Conservation (phyloP, 2,888 invertebrate genomes). For the Eristalis tenax region DNA sequence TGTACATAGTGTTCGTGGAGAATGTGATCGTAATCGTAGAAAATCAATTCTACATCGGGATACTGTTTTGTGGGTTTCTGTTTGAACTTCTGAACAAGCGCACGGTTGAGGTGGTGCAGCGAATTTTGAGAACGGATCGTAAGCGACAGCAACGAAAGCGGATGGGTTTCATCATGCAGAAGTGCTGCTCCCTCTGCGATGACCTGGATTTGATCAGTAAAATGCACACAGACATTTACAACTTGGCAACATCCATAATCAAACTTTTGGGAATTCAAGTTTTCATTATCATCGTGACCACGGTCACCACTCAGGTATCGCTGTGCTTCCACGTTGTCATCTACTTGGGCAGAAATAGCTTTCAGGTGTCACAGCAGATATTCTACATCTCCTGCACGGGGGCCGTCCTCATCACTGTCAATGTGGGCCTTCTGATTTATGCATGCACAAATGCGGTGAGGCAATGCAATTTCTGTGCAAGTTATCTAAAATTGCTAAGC, state of each 20-base stretch:
- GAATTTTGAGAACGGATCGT: not conserved
- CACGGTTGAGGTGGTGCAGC: not conserved
- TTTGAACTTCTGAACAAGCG: slow-evolving; percentile 45
- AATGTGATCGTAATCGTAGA: slow-evolving; percentile 46
- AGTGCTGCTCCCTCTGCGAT: slow-evolving; percentile 10
- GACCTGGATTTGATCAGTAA: slow-evolving; percentile 36
- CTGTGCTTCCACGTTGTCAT: slow-evolving; percentile 24
- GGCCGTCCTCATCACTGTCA: not conserved
- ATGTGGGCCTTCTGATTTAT: slow-evolving; percentile 28
- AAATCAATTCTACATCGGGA: slow-evolving; percentile 40
- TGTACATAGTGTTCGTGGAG: slow-evolving; percentile 3
- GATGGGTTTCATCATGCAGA: slow-evolving; percentile 22
- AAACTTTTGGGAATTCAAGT: slow-evolving; percentile 35
- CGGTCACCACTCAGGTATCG: slow-evolving; percentile 20
- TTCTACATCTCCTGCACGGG: slow-evolving; percentile 12
- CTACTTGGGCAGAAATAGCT: slow-evolving; percentile 14
- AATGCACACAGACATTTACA: slow-evolving; percentile 32
- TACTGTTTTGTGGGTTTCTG: slow-evolving; percentile 25
- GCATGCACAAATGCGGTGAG: slow-evolving; percentile 15
- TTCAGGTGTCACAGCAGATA: not conserved
- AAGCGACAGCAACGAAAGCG: not conserved
- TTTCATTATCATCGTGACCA: slow-evolving; percentile 11
- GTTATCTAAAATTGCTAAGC: slow-evolving; percentile 22
- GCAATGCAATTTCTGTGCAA: slow-evolving; percentile 35
- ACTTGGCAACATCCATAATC: not conserved